Evolutionary conservation across 2,113 vertebrate species (phyloP).

Genomic region (Heterocephalus glaber): DNA sequence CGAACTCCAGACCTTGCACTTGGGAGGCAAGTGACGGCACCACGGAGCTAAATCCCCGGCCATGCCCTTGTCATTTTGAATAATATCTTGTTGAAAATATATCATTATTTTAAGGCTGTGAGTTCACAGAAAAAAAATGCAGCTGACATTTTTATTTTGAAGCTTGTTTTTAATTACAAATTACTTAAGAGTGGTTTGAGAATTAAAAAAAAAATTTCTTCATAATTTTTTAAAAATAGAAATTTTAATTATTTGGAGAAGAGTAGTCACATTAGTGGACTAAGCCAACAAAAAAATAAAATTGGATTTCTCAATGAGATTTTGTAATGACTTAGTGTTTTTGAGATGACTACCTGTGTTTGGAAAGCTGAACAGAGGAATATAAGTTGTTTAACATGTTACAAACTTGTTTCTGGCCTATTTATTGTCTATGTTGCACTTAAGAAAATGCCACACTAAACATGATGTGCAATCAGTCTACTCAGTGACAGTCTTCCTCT

Average conservation of each 20-base stretch:
- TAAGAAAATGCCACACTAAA: slow-evolving; percentile 61
- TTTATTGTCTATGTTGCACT: not conserved
- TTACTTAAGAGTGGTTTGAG: not conserved
- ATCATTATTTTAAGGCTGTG: not conserved
- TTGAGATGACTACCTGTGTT: not conserved
- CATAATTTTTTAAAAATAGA: not conserved
- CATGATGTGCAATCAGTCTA: slow-evolving; percentile 63
- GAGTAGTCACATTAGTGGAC: not conserved
- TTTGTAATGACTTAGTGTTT: not conserved
- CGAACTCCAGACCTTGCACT: too few species aligned
- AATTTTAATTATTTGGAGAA: not conserved
- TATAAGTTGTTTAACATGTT: not conserved
- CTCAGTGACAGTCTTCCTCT: slow-evolving; percentile 55
- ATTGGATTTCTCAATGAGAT: not conserved
- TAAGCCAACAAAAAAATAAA: not conserved
- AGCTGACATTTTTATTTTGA: not conserved
- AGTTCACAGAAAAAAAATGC: not conserved
- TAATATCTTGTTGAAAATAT: not conserved
- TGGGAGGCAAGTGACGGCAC: too few species aligned
- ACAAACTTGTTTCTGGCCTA: not conserved
- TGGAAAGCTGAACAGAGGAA: not conserved
- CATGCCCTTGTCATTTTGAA: not conserved
- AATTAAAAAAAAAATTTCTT: not conserved
- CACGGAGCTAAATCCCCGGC: too few species aligned
- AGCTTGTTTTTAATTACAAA: slow-evolving; percentile 55